Conservation (phyloP, 2,888 invertebrate species). For the Lasioglossum figueresi region DNA sequence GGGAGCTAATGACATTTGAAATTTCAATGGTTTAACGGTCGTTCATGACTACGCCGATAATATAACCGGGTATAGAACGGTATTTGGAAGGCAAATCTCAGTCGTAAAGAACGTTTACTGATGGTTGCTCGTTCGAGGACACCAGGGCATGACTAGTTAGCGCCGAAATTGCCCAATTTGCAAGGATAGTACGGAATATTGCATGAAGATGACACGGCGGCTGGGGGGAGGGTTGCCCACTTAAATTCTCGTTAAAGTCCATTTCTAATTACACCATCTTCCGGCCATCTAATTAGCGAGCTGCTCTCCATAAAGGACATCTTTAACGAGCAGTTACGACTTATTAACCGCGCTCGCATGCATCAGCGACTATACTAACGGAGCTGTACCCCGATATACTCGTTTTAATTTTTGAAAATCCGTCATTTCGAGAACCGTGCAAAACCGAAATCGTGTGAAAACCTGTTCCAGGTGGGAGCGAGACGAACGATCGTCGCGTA, state of each 20-base stretch:
- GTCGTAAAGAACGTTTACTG: slow-evolving; percentile 1
- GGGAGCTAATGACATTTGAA: not conserved
- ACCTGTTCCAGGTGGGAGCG: not conserved
- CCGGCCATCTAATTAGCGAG: slow-evolving; percentile 27
- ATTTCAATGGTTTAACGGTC: not conserved
- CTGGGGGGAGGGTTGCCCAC: slow-evolving; percentile 6
- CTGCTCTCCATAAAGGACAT: slow-evolving; percentile 12
- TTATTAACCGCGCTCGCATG: slow-evolving; percentile 19
- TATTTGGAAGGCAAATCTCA: not conserved
- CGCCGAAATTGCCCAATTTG: slow-evolving; percentile 32
- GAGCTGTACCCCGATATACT: not conserved
- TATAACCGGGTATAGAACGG: not conserved
- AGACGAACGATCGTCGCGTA: not conserved
- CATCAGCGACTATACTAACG: not conserved
- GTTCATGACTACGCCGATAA: not conserved
- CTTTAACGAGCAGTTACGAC: slow-evolving; percentile 26
- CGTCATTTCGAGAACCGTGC: no score
- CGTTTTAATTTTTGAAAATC: no score
- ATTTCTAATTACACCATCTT: slow-evolving; percentile 22
- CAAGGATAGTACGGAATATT: slow-evolving; percentile 23
- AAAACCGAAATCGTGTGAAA: no score
- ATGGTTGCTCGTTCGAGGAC: slow-evolving; percentile 9
- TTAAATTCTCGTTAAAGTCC: slow-evolving; percentile 48
- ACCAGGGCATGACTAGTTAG: slow-evolving; percentile 13
- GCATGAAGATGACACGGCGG: slow-evolving; percentile 19